Evolutionary conservation across 2,888 invertebrate genomes (phyloP).

Genomic region (Cryptosula pallasiana): DNA sequence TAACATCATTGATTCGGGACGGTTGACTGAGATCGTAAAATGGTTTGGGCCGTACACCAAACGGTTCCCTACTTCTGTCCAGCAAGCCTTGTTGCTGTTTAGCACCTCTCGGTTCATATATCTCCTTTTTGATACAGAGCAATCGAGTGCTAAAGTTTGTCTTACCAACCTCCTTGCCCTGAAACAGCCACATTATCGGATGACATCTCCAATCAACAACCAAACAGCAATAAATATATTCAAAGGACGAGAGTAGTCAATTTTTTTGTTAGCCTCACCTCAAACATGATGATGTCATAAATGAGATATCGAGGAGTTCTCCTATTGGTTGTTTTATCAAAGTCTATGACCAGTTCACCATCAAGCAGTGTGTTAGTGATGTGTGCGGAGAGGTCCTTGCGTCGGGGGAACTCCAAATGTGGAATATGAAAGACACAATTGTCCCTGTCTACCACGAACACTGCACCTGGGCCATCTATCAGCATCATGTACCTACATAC

Average conservation of each 20-base stretch:
- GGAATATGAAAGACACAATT: slow-evolving; percentile 80
- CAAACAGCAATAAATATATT: too few relatives aligned
- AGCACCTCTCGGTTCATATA: slow-evolving; percentile 61
- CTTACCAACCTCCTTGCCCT: slow-evolving; percentile 69
- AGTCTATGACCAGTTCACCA: slow-evolving; percentile 94
- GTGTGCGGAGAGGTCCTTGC: slow-evolving; percentile 67
- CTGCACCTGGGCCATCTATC: slow-evolving; percentile 75
- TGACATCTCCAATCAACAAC: too few relatives aligned
- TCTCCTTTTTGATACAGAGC: slow-evolving; percentile 64
- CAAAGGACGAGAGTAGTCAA: neutral
- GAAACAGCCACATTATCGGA: too few relatives aligned
- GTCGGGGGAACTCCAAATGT: slow-evolving; percentile 72
- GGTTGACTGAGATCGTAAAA: slow-evolving; percentile 71
- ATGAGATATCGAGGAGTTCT: slow-evolving; percentile 80
- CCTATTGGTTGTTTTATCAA: slow-evolving; percentile 61
- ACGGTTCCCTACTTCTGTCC: slow-evolving; percentile 73
- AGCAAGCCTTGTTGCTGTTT: slow-evolving; percentile 75
- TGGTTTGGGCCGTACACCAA: slow-evolving; percentile 81
- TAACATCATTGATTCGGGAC: neutral
- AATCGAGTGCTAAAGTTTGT: slow-evolving; percentile 73
- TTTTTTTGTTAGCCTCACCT: slow-evolving; percentile 52
- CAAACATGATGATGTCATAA: slow-evolving; percentile 85
- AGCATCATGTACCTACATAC: slow-evolving; percentile 94
- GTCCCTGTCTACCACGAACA: slow-evolving; percentile 93
- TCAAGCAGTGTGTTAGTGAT: slow-evolving; percentile 79